A percentile compares a stretch with the other conserved stretches of the same genome.
phyloP scores from a whole-genome alignment of 2,888 invertebrate species.

The Papilio gigon region DNA sequence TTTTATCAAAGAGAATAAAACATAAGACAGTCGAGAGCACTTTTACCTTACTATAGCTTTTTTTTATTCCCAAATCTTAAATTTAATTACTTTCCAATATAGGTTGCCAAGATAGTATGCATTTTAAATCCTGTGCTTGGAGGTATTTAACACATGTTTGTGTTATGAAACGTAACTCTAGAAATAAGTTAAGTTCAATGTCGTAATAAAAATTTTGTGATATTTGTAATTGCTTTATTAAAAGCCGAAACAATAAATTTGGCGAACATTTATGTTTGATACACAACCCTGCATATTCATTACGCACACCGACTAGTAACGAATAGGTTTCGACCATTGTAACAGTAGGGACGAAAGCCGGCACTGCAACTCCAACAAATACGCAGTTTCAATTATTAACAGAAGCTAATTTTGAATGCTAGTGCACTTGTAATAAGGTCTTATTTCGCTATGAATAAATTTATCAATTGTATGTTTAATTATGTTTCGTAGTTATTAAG shows the following conservation, averaged over 20 bases:
- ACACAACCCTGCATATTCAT: slow-evolving; percentile 71
- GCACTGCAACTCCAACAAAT: slow-evolving; percentile 54
- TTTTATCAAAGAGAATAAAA: no score
- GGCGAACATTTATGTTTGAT: slow-evolving; percentile 24
- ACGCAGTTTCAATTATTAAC: slow-evolving; percentile 45
- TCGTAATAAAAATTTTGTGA: no score
- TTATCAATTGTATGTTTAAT: slow-evolving; percentile 39
- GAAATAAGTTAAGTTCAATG: no score
- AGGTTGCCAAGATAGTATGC: no score
- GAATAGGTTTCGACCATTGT: slow-evolving; percentile 65
- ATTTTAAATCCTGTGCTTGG: no score
- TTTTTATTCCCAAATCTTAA: no score
- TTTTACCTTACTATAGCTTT: no score
- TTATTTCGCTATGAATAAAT: slow-evolving; percentile 14
- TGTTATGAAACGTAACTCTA: no score
- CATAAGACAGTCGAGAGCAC: no score
- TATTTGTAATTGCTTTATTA: no score
- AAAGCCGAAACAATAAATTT: background rate
- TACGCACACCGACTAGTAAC: slow-evolving; percentile 70
- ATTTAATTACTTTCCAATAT: no score
- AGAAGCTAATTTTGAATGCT: slow-evolving; percentile 24
- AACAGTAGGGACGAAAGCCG: slow-evolving; percentile 61
- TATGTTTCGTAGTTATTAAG: slow-evolving; percentile 62
- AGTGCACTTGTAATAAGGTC: background rate
- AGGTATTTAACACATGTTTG: no score